Conservation (phyloP, 2,113 vertebrate genomes). For the Pelobates fuscus region DNA sequence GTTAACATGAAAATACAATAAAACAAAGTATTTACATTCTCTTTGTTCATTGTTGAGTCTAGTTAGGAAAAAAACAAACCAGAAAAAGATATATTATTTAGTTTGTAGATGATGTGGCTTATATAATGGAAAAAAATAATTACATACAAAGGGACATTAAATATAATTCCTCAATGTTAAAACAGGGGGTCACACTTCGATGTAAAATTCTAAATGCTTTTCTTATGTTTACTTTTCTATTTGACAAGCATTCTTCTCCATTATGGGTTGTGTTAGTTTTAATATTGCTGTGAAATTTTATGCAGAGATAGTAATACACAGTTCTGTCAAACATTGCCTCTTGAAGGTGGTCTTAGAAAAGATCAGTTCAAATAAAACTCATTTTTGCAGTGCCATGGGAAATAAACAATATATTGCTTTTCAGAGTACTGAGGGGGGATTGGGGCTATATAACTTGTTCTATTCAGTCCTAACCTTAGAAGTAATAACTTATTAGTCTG, state of each 20-base stretch:
- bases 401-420: neutral
- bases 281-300: neutral
- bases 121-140: slow-evolving; percentile 15
- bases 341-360: neutral
- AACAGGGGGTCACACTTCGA: too few species aligned
- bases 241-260: neutral
- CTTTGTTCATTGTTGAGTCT: too few species aligned
- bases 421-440: neutral
- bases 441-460: neutral
- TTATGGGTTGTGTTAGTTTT: neutral
- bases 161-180: slow-evolving; percentile 8
- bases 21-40: too few species aligned
- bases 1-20: too few species aligned
- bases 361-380: neutral
- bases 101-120: too few species aligned
- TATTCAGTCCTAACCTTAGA: neutral
- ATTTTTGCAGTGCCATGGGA: neutral
- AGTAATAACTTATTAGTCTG: neutral
- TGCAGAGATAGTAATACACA: neutral
- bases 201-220: neutral
- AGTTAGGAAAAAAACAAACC: too few species aligned
- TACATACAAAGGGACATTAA: slow-evolving; percentile 16
- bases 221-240: neutral
- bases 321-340: neutral
- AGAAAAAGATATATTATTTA: too few species aligned